Base-by-base conservation (phyloP, 2,888 invertebrate species). In the Theretra japonica region DNA sequence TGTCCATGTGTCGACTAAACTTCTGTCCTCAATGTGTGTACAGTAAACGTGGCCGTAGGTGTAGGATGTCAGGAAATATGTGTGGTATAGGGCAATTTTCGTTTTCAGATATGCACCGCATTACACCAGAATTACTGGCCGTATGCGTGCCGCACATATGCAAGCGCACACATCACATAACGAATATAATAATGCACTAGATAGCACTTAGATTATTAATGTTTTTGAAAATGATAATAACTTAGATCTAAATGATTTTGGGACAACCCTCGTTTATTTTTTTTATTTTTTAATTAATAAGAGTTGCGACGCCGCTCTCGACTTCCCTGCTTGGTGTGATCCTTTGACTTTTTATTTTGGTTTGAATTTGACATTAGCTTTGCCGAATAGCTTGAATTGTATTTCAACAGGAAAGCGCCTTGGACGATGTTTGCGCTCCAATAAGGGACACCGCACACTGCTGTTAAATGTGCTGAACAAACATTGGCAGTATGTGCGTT, bases 121-220 rank as follows among this genome's bases (percentile, higher is more conserved):
- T 94, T 94, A 94, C 94, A 94, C 94, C 94, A 94, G 94, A 94
- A 92, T 91, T 94, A 94, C 94, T 94, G 94, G 94, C 94, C 94
- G 89, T 94, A 92, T 92, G 93, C 94, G 94, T 94, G 94, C 92
- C 94, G 94, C 94, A 94, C 94, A 92, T 94, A 94, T 93, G 90
- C 94, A 91, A 91, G 90, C 94, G 94, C 94, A 94, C 94, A 94
- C 94, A 93, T 94, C 94, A 94, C 94, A 89, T 94, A 94, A 92
- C 87, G 90, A 90, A 82, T 86, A 91, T 83, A 85, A 91, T 91
- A 91, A 93, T 88, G 92, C 94, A 94, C 93, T 94, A 91, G 94
- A 94, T 94, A 94, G 93, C 94, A 94, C 94, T 90, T 94, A 94
- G 91, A 92, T 92, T 86, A 89, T 89, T 87, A 86, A 89, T 86